Base-by-base conservation (phyloP, 1,140 invertebrate genomes). In the Adelges cooleyi region DNA sequence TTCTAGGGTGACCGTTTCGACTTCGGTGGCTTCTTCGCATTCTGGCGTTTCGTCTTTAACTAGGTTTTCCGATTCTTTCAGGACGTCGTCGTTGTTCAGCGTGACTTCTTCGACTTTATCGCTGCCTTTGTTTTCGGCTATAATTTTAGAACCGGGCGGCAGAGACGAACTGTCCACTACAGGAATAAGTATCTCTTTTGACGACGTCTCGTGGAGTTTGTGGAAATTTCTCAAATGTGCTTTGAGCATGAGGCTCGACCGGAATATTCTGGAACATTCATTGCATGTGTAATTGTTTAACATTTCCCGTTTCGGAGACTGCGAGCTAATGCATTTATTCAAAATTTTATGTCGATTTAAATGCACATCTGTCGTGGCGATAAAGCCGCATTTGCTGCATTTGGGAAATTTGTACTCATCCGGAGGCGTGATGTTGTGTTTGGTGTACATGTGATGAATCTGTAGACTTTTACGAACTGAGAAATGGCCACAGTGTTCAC, bases 401-500 rank as follows among this genome's bases (percentile, higher is more conserved):
- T 89, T 87, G 0, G 76, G 87, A 78, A 81, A 91, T 78, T 71
- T 79, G 74, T 79, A 83, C 78, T 71, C 83, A 74, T 82, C 78
- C 1, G 86, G 85, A 10, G 87, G 86, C 67, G 80, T 78, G 4
- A 90, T 77, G 50, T 84, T 82, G 76, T 92, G 89, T 71, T 87
- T 87, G 3, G 83, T 85, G 67, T 86, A 88, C 71, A 88, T 75
- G 74, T 92, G 89, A 72, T 89, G 87, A 71, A 88, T 77, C 38
- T 90, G 75, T 54, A 88, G 81, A 69, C 87, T 86, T 52, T 87
- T 79, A 70, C 87, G 89, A 0, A 76, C 78, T 13, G 86, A 85
- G 69, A 84, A 84, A 68, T 86, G 82, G 0, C 89, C 89, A 75
- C 89, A 92, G 70, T 90, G 84, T 73, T 91, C 88, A 74, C 89